These are phyloP conservation scores for Crenuchus spilurus DNA, from an alignment of 2,797 vertebrate species.

Conservation along the genomic window DNA sequence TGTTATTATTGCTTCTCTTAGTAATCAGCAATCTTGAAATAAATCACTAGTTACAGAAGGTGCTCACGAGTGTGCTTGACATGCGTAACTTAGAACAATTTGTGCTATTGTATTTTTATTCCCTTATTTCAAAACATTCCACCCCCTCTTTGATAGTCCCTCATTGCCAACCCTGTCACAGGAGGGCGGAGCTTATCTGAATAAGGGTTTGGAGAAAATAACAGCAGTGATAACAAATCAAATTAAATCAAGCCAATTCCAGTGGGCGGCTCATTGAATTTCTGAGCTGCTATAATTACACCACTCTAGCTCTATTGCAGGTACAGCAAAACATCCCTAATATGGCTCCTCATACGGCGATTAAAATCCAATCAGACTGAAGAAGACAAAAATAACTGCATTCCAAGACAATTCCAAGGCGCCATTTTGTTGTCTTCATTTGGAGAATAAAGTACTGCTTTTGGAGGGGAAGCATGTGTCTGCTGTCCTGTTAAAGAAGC, in stretches of 20 bases:
- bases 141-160: background rate
- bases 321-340: constrained; percentile 67
- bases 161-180: background rate
- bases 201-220: background rate
- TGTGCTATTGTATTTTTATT: background rate
- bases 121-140: background rate
- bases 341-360: constrained; percentile 65
- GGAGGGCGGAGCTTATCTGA: background rate
- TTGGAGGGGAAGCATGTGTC: background rate
- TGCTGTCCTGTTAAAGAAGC: background rate
- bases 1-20: background rate
- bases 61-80: constrained; percentile 5
- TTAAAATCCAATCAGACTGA: constrained; percentile 69
- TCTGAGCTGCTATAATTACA: constrained; percentile 59
- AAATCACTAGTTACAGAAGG: constrained; percentile 16
- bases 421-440: background rate
- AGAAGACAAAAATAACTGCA: constrained; percentile 14
- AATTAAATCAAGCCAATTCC: constrained; percentile 52
- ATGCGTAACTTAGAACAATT: background rate
- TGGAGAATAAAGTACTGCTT: background rate
- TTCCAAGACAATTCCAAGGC: constrained; percentile 29
- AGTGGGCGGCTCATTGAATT: constrained; percentile 71
- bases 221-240: background rate
- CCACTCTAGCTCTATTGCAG: constrained; percentile 53
- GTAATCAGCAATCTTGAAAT: background rate